Evolutionary conservation across 2,113 vertebrate genomes (phyloP).

Genomic region (Spea multiplicata): DNA sequence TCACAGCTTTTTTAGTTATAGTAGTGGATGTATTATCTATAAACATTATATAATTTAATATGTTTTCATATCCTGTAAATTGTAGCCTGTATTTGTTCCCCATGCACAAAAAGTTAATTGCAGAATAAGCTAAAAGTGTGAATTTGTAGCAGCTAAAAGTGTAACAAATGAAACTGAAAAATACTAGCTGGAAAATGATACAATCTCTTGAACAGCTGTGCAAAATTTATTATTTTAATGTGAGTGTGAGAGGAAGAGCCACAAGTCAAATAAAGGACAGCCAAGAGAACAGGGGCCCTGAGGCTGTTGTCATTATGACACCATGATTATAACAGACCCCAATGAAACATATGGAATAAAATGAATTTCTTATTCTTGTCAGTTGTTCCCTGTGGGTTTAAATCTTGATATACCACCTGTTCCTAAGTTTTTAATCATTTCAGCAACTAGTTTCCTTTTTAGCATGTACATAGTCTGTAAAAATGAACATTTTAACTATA

Average conservation of each 20-base stretch:
- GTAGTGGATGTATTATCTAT: no score
- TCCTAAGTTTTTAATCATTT: slow-evolving; percentile 35
- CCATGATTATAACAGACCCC: slow-evolving; percentile 34
- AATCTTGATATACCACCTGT: slow-evolving; percentile 35
- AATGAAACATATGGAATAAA: slow-evolving; percentile 38
- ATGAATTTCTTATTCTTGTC: slow-evolving; percentile 34
- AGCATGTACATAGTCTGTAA: neutral
- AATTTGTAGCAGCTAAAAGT: no score
- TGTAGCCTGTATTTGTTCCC: no score
- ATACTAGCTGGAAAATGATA: neutral
- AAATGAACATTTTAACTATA: neutral
- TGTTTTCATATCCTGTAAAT: no score
- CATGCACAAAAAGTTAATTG: no score
- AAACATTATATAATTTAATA: no score
- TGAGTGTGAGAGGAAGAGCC: slow-evolving; percentile 39
- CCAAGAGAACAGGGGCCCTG: slow-evolving; percentile 31
- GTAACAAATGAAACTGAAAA: neutral
- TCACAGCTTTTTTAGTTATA: no score
- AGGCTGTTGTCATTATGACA: slow-evolving; percentile 30
- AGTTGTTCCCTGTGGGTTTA: slow-evolving; percentile 25
- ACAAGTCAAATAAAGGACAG: slow-evolving; percentile 46
- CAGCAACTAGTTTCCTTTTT: slow-evolving; percentile 33
- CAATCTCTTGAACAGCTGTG: slow-evolving; percentile 36
- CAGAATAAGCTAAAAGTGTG: no score
- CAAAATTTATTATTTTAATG: slow-evolving; percentile 39